phyloP scores from a whole-genome alignment of 2,888 invertebrate species.

The Bellardia bayeri region DNA sequence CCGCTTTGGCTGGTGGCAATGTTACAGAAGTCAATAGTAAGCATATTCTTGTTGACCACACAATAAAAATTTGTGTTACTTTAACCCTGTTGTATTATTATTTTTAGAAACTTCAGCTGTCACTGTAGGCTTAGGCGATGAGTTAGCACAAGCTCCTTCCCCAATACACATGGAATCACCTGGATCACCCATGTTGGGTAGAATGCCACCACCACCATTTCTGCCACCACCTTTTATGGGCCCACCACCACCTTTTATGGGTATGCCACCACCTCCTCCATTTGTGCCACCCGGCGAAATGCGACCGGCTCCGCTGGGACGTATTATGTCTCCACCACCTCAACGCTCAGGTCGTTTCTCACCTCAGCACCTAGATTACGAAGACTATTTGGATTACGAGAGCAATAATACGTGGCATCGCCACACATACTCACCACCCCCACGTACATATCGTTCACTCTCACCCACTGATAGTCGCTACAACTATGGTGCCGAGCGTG shows the following conservation, averaged over 20 bases:
- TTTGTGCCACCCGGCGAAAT: constrained; percentile 85
- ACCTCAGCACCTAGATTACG: constrained; percentile 71
- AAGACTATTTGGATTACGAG: constrained; percentile 76
- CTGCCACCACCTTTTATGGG: constrained; percentile 87
- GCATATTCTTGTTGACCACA: constrained; percentile 34
- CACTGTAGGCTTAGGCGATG: constrained; percentile 68
- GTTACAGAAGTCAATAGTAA: constrained; percentile 76
- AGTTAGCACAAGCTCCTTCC: constrained; percentile 78
- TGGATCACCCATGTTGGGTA: constrained; percentile 84
- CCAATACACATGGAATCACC: constrained; percentile 83
- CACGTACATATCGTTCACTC: constrained; percentile 82
- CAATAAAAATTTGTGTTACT: too few species aligned
- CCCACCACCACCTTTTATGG: constrained; percentile 87
- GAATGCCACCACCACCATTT: constrained; percentile 86
- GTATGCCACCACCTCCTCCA: constrained; percentile 85
- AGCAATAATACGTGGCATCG: constrained; percentile 78
- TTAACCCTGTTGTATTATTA: constrained; percentile 43
- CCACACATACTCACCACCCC: constrained; percentile 80
- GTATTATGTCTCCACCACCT: constrained; percentile 86
- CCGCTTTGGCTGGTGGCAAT: constrained; percentile 80
- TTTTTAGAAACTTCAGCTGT: constrained; percentile 68
- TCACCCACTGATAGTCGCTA: constrained; percentile 83
- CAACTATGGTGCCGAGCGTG: constrained; percentile 86
- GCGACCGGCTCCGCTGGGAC: constrained; percentile 85
- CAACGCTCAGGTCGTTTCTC: constrained; percentile 74